Percentiles rank a stretch among this genome's conserved stretches.
Evolutionary conservation across 2,113 vertebrate genomes (phyloP).

Genomic region (Pristiophorus japonicus): DNA sequence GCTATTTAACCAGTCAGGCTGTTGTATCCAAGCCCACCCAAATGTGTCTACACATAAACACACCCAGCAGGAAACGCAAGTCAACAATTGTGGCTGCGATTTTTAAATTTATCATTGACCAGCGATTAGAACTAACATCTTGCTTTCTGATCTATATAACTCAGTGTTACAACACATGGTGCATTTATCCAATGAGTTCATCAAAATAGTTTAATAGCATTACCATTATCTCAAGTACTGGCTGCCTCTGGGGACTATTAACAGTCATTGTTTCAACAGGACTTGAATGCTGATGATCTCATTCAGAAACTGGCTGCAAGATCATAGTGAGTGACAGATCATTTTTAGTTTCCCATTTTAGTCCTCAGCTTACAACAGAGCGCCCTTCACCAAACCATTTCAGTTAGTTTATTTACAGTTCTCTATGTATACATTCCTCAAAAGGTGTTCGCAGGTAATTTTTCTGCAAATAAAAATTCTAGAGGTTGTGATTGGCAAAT

Average conservation of each 20-base stretch:
- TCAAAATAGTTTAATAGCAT: not conserved
- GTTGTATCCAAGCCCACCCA: not conserved
- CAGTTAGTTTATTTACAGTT: not conserved
- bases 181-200: not conserved
- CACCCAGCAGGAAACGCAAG: not conserved
- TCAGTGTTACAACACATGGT: not conserved
- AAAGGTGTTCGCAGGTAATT: not conserved
- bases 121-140: not conserved
- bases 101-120: too few relatives aligned
- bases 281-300: not conserved
- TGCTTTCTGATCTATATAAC: not conserved
- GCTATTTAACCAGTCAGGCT: not conserved
- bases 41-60: not conserved
- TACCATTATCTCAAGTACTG: not conserved
- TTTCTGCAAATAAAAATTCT: not conserved
- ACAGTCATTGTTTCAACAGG: not conserved
- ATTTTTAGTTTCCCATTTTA: not conserved
- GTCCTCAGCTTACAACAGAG: not conserved
- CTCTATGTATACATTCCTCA: not conserved
- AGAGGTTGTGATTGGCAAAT: not conserved
- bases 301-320: not conserved
- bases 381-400: not conserved
- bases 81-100: too few relatives aligned
- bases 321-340: not conserved
- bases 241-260: not conserved